Percentiles rank a stretch among this genome's conserved stretches.
Conservation (phyloP, 2,888 invertebrate genomes). For the Proisotoma minuta region DNA sequence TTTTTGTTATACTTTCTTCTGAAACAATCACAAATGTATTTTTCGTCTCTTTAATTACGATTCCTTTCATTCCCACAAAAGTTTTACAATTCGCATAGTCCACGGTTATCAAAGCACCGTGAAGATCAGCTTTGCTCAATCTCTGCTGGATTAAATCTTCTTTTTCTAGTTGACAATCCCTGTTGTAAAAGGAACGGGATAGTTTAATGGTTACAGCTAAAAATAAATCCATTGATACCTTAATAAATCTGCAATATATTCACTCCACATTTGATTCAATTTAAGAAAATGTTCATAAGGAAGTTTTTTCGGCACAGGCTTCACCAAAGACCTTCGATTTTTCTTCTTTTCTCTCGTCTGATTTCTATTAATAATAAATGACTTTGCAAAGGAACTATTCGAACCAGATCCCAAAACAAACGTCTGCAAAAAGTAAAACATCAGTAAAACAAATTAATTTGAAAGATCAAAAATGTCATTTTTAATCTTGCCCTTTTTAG, state of each 20-base stretch:
- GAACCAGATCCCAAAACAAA: constrained; percentile 24
- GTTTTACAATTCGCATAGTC: constrained; percentile 42
- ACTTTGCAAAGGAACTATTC: neutral
- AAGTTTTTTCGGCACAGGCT: constrained; percentile 27
- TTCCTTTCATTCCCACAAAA: constrained; percentile 41
- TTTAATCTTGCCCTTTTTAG: constrained; percentile 40
- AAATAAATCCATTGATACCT: constrained; percentile 18
- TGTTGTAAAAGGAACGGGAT: neutral
- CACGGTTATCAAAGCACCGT: constrained; percentile 45
- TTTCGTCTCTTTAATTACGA: constrained; percentile 47
- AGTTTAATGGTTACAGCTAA: neutral
- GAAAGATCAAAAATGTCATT: neutral
- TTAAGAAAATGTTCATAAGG: constrained; percentile 35
- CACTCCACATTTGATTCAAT: constrained; percentile 41
- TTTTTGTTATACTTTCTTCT: constrained; percentile 38
- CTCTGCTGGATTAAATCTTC: constrained; percentile 43
- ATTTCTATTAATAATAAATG: neutral
- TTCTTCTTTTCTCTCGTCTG: neutral
- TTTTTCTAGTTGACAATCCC: constrained; percentile 19
- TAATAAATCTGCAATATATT: constrained; percentile 38
- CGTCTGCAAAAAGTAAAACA: constrained; percentile 20
- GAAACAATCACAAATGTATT: constrained; percentile 47
- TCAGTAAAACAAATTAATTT: neutral
- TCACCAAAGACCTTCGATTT: neutral
- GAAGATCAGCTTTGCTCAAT: constrained; percentile 45